phyloP scores from a whole-genome alignment of 1,140 invertebrate species.

The Yoshiicerus persimilis region DNA sequence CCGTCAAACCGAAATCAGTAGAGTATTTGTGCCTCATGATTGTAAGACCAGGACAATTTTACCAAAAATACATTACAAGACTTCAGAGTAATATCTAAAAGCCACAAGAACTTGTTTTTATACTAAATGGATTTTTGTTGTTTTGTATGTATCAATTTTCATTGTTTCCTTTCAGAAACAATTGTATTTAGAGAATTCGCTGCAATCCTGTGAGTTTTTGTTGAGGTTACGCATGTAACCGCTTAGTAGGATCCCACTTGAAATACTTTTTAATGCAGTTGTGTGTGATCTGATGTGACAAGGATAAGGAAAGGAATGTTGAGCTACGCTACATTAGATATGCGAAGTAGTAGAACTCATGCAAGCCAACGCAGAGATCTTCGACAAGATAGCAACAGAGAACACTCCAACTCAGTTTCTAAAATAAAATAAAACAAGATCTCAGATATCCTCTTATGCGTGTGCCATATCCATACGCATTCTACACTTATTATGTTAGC shows the following conservation, averaged over 20 bases:
- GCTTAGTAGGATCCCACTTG: background rate
- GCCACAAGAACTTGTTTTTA: background rate
- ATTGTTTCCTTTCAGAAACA: background rate
- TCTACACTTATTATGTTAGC: background rate
- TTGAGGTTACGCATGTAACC: background rate
- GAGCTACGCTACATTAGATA: background rate
- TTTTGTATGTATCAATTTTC: background rate
- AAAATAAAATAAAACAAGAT: background rate
- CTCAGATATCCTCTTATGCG: background rate
- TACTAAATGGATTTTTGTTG: background rate
- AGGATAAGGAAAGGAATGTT: background rate
- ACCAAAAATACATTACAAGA: too few species aligned
- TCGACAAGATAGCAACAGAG: background rate
- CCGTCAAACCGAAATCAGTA: too few species aligned
- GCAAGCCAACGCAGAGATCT: background rate
- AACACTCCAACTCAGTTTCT: background rate
- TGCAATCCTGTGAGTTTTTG: background rate
- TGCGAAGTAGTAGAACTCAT: background rate
- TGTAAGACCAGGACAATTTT: too few species aligned
- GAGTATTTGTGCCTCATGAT: too few species aligned
- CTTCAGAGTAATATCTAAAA: too few species aligned
- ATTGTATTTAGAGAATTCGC: background rate
- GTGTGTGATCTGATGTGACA: background rate
- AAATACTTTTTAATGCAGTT: background rate
- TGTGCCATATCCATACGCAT: background rate